Percentiles rank a stretch among this genome's conserved stretches.
Evolutionary conservation across 1,140 invertebrate genomes (phyloP).

Genomic region (Habropoda laboriosa): DNA sequence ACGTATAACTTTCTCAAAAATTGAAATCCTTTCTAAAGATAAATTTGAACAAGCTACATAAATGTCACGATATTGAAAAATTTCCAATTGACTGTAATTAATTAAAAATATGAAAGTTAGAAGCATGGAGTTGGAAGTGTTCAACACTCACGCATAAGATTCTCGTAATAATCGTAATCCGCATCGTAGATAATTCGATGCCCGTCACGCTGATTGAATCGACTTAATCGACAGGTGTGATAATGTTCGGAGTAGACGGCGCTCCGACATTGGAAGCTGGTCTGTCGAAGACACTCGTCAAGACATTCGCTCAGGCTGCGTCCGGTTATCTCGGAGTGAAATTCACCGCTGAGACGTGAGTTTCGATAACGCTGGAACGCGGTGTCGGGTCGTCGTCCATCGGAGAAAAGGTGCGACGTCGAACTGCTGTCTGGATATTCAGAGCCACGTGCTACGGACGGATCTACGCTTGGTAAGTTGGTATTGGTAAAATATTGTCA

Average conservation of each 20-base stretch:
- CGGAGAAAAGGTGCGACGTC: constrained; percentile 90
- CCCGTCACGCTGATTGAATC: constrained; percentile 93
- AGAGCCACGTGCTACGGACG: constrained; percentile 86
- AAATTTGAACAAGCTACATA: too few species aligned
- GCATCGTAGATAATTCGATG: constrained; percentile 93
- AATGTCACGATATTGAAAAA: too few species aligned
- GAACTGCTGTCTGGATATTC: constrained; percentile 92
- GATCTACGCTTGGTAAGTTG: constrained; percentile 78
- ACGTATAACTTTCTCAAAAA: not conserved
- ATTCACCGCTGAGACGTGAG: constrained; percentile 91
- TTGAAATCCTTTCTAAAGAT: too few species aligned
- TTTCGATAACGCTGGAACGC: constrained; percentile 94
- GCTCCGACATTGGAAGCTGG: constrained; percentile 93
- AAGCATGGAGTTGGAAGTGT: too few species aligned
- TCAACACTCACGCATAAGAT: constrained; percentile 90
- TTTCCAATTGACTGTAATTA: not conserved
- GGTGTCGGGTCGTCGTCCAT: constrained; percentile 90
- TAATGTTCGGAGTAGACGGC: constrained; percentile 93
- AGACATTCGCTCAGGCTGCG: constrained; percentile 93
- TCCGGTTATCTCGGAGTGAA: constrained; percentile 94
- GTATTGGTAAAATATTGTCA: constrained; percentile 67
- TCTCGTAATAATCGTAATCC: constrained; percentile 96
- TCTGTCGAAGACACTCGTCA: constrained; percentile 93
- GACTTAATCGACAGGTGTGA: constrained; percentile 90
- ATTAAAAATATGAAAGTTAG: not conserved